Evolutionary conservation across 2,113 vertebrate genomes (phyloP), one percentile per base, ranked within the genome.

Genomic region (Ahaetulla prasina): DNA sequence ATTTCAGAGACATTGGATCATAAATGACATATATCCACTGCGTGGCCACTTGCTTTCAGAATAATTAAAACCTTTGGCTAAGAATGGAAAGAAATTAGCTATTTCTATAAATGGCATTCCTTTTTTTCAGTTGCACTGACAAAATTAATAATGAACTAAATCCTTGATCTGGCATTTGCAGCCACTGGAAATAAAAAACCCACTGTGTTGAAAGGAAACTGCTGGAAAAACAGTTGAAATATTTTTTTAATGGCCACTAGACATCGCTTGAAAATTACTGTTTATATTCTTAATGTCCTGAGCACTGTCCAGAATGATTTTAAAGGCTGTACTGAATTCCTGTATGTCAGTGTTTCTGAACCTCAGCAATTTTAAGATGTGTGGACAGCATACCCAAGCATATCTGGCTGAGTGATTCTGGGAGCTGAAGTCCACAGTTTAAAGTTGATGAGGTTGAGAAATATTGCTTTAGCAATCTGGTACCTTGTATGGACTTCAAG

Each of bases 171-270:
- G 68, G 68, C 68, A 80, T 80, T 80, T 80, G n/a, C 68, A 80
- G 68, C n/a, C n/a, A 39, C 18, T 39, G 68, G n/a, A 74, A 74
- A 74, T 74, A 18, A 80, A 80, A 80, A 80, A 80, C 23, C 8
- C n/a, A 80, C 18, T 39, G 14, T 74, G 16, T 39, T 80, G n/a
- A 94, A 95, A 95, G 88, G 45, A 92, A 94, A 92, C 96, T 96
- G 96, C 96, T 97, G 97, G 92, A 96, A 95, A 96, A 92, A 89
- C 95, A 93, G 10, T 43, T n/a, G 90, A 95, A 95, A 95, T 93
- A 91, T 90, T 87, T 94, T 94, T 89, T 95, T 94, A 96, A 16
- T 89, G 93, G 94, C 96, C 96, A 97, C 96, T 97, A 95, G 96
- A 95, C 97, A 97, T 96, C 0, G 0, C 85, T 93, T 50, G 14